Percentiles rank a stretch among this genome's conserved stretches.
Evolutionary conservation across 2,113 vertebrate genomes (phyloP).

Genomic region (Misgurnus mizolepis): DNA sequence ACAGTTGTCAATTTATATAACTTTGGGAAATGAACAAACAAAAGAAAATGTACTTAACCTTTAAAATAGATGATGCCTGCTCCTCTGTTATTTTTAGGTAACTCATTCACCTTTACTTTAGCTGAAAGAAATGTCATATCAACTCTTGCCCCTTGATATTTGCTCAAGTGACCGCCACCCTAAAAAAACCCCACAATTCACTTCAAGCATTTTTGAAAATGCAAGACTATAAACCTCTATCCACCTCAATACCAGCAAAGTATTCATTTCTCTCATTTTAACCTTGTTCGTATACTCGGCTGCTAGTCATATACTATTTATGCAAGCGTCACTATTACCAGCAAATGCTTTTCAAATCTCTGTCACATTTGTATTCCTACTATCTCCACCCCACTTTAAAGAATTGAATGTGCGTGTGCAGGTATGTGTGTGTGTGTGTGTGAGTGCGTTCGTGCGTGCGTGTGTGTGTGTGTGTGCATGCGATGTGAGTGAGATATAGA

Average conservation of each 20-base stretch:
- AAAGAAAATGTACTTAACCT: too few species aligned
- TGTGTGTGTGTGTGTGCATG: not conserved
- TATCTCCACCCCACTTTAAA: conserved; percentile 25
- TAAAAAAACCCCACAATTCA: not conserved
- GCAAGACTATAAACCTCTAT: not conserved
- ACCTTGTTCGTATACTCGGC: not conserved
- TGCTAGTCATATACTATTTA: conserved; percentile 21
- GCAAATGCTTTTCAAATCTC: conserved; percentile 31
- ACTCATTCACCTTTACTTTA: too few species aligned
- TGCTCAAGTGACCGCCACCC: too few species aligned
- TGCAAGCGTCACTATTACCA: conserved; percentile 29
- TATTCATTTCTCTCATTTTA: not conserved
- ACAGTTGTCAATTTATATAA: too few species aligned
- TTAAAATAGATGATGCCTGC: too few species aligned
- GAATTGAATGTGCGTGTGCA: conserved; percentile 22
- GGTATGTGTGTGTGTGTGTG: not conserved
- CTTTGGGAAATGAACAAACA: too few species aligned
- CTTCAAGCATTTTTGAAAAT: not conserved
- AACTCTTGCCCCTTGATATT: too few species aligned
- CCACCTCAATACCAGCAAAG: not conserved
- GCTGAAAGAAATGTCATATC: too few species aligned
- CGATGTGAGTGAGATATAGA: conserved; percentile 4
- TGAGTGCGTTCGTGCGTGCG: not conserved
- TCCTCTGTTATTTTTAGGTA: too few species aligned
- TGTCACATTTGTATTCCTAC: conserved; percentile 21